These are phyloP conservation scores for Tinamus major DNA, from an alignment of 2,797 vertebrate genomes.

Conservation along the genomic window DNA sequence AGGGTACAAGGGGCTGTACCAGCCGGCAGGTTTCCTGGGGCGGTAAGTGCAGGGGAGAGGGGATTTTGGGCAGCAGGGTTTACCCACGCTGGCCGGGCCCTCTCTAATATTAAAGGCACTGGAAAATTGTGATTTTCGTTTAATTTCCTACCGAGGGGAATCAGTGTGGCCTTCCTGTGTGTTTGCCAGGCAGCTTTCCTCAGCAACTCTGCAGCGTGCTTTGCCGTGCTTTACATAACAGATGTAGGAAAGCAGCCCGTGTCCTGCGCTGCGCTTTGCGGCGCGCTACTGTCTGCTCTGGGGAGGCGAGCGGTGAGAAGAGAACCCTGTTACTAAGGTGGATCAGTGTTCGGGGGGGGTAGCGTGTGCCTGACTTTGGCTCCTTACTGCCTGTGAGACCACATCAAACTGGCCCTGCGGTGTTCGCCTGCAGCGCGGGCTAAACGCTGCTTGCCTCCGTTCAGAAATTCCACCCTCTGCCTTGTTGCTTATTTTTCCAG, in stretches of 20 bases:
- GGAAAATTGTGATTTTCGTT: background rate
- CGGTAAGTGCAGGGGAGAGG: background rate
- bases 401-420: background rate
- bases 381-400: conserved; percentile 7
- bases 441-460: background rate
- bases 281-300: conserved; percentile 58
- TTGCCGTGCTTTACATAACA: conserved; percentile 70
- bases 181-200: conserved; percentile 67
- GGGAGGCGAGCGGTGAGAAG: conserved; percentile 43
- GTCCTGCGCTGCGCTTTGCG: conserved; percentile 56
- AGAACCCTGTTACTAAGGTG: background rate
- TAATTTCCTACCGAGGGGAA: conserved; percentile 28
- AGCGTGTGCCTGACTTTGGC: background rate
- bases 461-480: background rate
- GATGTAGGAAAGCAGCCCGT: conserved; percentile 74
- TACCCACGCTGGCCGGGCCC: background rate
- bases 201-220: conserved; percentile 64
- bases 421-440: background rate
- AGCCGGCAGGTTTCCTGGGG: background rate
- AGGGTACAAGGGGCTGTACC: conserved; percentile 5
- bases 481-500: background rate
- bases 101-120: background rate
- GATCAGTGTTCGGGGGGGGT: background rate
- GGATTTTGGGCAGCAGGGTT: background rate
- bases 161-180: conserved; percentile 34